Percentiles rank a stretch among this genome's conserved stretches.
phyloP scores from a whole-genome alignment of 2,888 invertebrate genomes.

The Gryllus longicercus region DNA sequence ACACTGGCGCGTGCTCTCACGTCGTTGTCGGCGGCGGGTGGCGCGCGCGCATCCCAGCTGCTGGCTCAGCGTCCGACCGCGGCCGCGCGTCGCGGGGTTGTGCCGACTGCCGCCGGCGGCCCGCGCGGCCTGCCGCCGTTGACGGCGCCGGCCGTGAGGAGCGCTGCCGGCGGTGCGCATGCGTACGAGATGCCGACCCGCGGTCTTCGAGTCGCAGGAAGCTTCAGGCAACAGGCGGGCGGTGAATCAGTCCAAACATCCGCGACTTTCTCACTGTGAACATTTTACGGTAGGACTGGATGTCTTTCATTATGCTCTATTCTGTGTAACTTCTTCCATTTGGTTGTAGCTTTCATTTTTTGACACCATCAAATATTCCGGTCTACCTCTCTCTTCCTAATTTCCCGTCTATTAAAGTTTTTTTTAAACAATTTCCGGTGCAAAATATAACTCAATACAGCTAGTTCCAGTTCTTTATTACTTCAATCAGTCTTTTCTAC shows the following conservation, averaged over 20 bases:
- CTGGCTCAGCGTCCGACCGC: neutral
- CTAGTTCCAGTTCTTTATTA: too few relatives aligned
- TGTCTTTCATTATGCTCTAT: neutral
- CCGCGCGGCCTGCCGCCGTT: neutral
- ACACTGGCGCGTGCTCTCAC: neutral
- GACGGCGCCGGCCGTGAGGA: neutral
- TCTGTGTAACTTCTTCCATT: neutral
- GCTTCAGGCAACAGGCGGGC: neutral
- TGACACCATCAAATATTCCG: too few relatives aligned
- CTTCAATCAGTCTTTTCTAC: too few relatives aligned
- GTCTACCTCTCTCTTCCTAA: too few relatives aligned
- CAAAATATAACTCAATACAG: too few relatives aligned
- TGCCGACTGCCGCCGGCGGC: neutral
- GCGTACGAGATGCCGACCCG: neutral
- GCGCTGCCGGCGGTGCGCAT: neutral
- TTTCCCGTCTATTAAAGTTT: too few relatives aligned
- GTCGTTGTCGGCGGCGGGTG: neutral
- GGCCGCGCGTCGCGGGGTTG: neutral
- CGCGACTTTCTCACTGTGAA: neutral
- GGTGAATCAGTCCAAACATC: neutral
- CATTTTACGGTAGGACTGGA: neutral
- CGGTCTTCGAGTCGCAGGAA: neutral
- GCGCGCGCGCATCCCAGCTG: neutral
- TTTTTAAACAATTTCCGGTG: too few relatives aligned
- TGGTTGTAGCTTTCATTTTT: neutral